These are phyloP conservation scores for Dasyprocta punctata DNA, from an alignment of 2,113 vertebrate genomes.

Conservation along the genomic window DNA sequence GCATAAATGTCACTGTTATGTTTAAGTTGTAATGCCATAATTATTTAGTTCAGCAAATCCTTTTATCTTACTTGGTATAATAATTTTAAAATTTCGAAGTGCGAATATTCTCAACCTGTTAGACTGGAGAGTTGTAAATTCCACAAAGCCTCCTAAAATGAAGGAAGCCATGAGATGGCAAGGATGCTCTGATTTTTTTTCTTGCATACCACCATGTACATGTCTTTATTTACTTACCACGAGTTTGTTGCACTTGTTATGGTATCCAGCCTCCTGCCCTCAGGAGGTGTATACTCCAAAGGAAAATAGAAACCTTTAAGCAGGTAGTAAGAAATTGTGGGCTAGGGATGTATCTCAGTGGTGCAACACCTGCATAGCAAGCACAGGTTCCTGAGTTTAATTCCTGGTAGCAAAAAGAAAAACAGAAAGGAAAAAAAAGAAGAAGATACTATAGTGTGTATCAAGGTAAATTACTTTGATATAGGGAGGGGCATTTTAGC, in stretches of 20 bases:
- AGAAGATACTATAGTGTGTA: neutral
- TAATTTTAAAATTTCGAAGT: slow-evolving; percentile 31
- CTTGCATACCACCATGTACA: accelerated
- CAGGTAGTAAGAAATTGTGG: neutral
- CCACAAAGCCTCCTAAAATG: neutral
- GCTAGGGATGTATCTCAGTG: neutral
- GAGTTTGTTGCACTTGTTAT: neutral
- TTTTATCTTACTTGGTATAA: slow-evolving; percentile 6
- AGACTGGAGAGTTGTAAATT: neutral
- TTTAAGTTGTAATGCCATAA: neutral
- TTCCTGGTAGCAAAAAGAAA: neutral
- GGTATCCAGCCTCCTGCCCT: neutral
- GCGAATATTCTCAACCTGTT: neutral
- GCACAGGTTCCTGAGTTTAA: neutral
- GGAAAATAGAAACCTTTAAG: neutral
- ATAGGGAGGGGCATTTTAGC: neutral
- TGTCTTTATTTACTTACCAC: neutral
- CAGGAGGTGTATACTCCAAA: neutral
- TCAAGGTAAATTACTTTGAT: slow-evolving; percentile 3
- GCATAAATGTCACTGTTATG: neutral
- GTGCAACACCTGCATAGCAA: neutral
- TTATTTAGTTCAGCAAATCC: slow-evolving; percentile 27
- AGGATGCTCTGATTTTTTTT: neutral
- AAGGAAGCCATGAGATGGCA: neutral
- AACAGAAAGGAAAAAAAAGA: neutral